Evolutionary conservation across 2,888 invertebrate genomes (phyloP).

Genomic region (Spodoptera picta): DNA sequence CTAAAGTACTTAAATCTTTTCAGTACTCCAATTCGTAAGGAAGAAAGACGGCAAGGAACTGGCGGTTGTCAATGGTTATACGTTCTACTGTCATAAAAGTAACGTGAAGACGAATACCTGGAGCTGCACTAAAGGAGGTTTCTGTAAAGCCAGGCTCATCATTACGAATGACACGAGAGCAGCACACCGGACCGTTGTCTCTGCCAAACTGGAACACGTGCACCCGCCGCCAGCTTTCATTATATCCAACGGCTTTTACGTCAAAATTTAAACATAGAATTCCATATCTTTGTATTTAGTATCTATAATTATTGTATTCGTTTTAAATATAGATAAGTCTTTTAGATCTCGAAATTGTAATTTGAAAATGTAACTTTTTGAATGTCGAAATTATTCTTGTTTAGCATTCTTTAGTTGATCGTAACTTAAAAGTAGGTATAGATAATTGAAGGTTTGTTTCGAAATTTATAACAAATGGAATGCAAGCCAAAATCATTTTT

Average conservation of each 20-base stretch:
- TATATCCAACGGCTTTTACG: constrained; percentile 47
- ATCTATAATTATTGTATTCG: too few species aligned
- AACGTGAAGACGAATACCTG: constrained; percentile 41
- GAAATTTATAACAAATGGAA: too few species aligned
- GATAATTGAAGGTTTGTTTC: too few species aligned
- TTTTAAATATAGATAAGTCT: too few species aligned
- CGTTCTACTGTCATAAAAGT: constrained; percentile 44
- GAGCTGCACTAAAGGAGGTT: constrained; percentile 54
- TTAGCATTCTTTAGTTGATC: too few species aligned
- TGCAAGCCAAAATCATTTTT: too few species aligned
- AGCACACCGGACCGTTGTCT: constrained; percentile 31
- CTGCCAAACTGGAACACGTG: constrained; percentile 45
- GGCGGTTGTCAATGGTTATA: constrained; percentile 48
- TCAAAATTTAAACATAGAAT: constrained; percentile 27
- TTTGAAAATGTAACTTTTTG: too few species aligned
- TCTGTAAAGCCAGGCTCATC: constrained; percentile 38
- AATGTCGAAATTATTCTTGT: too few species aligned
- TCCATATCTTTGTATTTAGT: background rate
- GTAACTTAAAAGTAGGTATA: too few species aligned
- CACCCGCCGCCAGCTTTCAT: constrained; percentile 48
- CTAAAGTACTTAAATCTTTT: constrained; percentile 1
- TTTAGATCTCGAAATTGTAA: too few species aligned
- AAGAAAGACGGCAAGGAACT: constrained; percentile 57
- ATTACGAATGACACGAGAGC: constrained; percentile 39
- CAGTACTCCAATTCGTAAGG: constrained; percentile 43